Conservation (phyloP, 2,888 invertebrate genomes). For the Drosophila quinaria region DNA sequence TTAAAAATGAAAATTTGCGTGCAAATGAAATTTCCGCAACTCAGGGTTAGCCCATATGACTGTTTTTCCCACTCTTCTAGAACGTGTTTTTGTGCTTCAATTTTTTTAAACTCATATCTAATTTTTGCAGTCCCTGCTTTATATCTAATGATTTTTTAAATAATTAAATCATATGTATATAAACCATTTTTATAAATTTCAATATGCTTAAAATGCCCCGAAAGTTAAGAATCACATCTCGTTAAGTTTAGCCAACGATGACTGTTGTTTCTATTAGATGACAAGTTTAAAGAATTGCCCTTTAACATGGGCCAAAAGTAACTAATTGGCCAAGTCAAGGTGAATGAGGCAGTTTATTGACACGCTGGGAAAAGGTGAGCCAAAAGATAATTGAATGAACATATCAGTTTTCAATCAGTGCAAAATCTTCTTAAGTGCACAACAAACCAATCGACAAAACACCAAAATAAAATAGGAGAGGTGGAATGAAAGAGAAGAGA, state of each 20-base stretch:
- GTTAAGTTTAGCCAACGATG: neutral
- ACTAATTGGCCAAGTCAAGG: conserved; percentile 35
- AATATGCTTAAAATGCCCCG: no score
- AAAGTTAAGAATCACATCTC: neutral
- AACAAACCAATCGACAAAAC: conserved; percentile 16
- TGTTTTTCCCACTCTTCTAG: no score
- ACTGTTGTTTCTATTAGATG: conserved; percentile 4
- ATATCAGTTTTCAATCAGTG: conserved; percentile 77
- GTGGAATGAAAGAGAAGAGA: neutral
- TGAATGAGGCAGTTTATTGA: conserved; percentile 67
- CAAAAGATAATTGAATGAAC: conserved; percentile 72
- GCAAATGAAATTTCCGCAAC: no score
- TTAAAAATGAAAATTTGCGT: no score
- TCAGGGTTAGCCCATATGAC: no score
- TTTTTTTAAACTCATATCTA: no score
- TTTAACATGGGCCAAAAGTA: conserved; percentile 6
- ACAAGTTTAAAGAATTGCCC: conserved; percentile 20
- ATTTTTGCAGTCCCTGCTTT: no score
- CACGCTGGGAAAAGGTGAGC: conserved; percentile 43
- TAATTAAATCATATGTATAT: no score
- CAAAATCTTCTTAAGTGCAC: conserved; percentile 73
- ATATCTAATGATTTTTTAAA: no score
- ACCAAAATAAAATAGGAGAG: conserved; percentile 1
- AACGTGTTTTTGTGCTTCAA: no score
- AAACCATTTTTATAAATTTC: no score